A percentile compares a stretch with the other conserved stretches of the same genome.
These are phyloP conservation scores for Diadophis punctatus DNA, from an alignment of 2,113 vertebrate species.

Conservation along the genomic window DNA sequence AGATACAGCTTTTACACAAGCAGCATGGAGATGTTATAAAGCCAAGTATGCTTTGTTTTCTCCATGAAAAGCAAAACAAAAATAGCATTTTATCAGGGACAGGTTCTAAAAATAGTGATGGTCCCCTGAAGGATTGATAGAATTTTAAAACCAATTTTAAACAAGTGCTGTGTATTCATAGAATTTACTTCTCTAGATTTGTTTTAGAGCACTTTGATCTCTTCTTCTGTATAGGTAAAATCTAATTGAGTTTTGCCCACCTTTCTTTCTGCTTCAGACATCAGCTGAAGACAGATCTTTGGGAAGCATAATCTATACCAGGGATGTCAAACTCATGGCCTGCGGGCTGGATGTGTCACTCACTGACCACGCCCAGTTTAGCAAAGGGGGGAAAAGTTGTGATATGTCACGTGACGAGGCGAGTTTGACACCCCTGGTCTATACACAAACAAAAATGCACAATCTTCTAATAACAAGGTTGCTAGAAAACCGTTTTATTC, in stretches of 20 bases:
- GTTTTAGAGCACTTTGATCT: slow-evolving; percentile 36
- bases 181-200: slow-evolving; percentile 36
- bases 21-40: neutral
- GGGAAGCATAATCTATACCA: slow-evolving; percentile 45
- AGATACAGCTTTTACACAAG: neutral
- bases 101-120: neutral
- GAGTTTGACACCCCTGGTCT: too few relatives aligned
- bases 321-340: too few relatives aligned
- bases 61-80: neutral
- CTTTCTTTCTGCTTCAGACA: slow-evolving; percentile 59
- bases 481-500: slow-evolving; percentile 43
- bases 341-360: too few relatives aligned
- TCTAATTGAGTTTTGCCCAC: slow-evolving; percentile 65
- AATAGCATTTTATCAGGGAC: rapidly evolving
- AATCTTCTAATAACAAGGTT: slow-evolving; percentile 49
- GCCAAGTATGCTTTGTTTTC: neutral
- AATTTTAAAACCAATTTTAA: neutral
- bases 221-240: slow-evolving; percentile 53
- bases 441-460: slow-evolving; percentile 37
- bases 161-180: slow-evolving; percentile 47
- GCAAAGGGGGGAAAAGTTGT: too few relatives aligned
- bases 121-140: too few relatives aligned
- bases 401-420: too few relatives aligned
- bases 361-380: too few relatives aligned
- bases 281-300: slow-evolving; percentile 54